Base-by-base conservation (phyloP, 2,888 invertebrate genomes). In the Microplitis manilae region DNA sequence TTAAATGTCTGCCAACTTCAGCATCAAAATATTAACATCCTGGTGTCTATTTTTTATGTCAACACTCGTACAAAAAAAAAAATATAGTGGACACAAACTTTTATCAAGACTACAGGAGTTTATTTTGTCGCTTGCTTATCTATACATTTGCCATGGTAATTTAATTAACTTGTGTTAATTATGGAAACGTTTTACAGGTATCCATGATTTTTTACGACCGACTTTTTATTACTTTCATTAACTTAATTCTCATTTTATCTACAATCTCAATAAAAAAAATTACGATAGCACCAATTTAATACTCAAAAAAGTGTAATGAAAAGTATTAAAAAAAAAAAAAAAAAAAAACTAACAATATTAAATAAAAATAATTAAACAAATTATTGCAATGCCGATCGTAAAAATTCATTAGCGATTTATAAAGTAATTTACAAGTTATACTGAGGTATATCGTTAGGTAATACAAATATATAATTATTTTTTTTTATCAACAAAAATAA, bases 381-480 rank as follows among this genome's bases (percentile, higher is more conserved):
- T 68, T 9, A 20, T 59, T 41, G 13, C 60, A 71, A 38, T 13
- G 77, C 77, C 79, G 78, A 73, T 68, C 75, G 81, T 84, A 81
- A 84, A 86, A 61, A 39, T 82, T 83, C 81, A 85, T 82, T 73
- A 30, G 30, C 13, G 50, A 13, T n/a, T 77, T 81, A 81, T 79
- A 82, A 81, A 83, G 84, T 87, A 87, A 86, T 85, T 84, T 85
- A 84, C 82, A 78, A 83, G 81, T 82, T 79, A 83, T 83, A 82
- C 81, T 87, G 88, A 88, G 88, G 88, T 88, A 88, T 87, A 84
- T 88, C 86, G 85, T 87, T 87, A 86, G 88, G 85, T 86, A 87
- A 77, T 73, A 69, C 61, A 69, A 30, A 67, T 41, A 76, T 59
- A 68, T 62, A 73, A 17, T 70, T 40, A 70, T 64, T 41, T 73